Base-by-base conservation (phyloP, 2,888 invertebrate genomes). In the Lepidochrysops patricia region DNA sequence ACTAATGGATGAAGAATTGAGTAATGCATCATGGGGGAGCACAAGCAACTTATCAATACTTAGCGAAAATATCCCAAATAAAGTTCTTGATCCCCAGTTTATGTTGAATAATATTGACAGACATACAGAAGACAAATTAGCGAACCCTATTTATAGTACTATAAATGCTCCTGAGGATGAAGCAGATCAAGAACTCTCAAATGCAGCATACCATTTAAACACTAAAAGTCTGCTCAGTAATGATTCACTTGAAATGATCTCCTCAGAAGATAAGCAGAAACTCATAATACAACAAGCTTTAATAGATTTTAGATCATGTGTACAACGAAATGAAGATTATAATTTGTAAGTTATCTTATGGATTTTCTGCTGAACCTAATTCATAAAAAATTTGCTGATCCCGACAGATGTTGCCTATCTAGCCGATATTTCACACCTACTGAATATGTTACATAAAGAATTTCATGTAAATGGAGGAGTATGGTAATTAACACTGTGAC, bases 291-390 rank as follows among this genome's bases (percentile, higher is more conserved):
- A 76, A n/a, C 86, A 85, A 65, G 74, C 76, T 0, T 67, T 70
- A 5, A 70, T 74, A 0, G 86, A 85, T 64, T 79, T 70, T 68
- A 78, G 76, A 48, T 65, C 64, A 13, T 86, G 84, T 26, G 54
- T 80, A 25, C 65, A 66, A 2, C 34, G 25, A 0, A 77, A 86
- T 60, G 73, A 76, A n/a, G 77, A 83, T 35, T 73, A 74, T 0
- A 73, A 82, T 66, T 68, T 85, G 88, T 88, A 65, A 86, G 88
- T 85, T 62, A 19, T 43, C 4, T 23, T 9, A 29, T 29, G n/a
- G n/a, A n/a, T n/a, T n/a, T n/a, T n/a, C n/a, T n/a, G n/a, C n/a
- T n/a, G n/a, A n/a, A n/a, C n/a, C n/a, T n/a, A n/a, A n/a, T n/a
- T n/a, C n/a, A n/a, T n/a, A n/a, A n/a, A n/a, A n/a, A n/a, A n/a